Evolutionary conservation across 1,140 invertebrate genomes (phyloP), one percentile per base, ranked within the genome.

Genomic region (Dendrolimus kikuchii): DNA sequence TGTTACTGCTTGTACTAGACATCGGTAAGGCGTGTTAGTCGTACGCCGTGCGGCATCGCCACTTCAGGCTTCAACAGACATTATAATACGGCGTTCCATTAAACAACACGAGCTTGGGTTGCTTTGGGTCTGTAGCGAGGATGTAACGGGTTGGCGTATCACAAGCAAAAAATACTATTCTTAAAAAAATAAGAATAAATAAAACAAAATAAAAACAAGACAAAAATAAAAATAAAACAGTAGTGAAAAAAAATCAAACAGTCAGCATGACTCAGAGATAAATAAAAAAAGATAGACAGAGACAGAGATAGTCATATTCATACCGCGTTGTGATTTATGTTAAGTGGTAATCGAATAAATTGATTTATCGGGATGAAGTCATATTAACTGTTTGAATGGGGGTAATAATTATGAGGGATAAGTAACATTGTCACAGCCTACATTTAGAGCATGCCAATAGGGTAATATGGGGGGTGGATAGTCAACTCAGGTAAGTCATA

Each of bases 81-180:
- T 63, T 57, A 48, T 51, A 47, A 53, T 53, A 68, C 67, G 67
- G 66, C 65, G 51, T 64, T 40, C 59, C 58, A 67, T 62, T 68
- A 23, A n/a, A 23, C 23, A 45, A 69, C 66, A 71, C 62, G 71
- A 76, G 72, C 38, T 45, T 71, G 68, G 71, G 68, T 69, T 69
- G 71, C 68, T 70, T 71, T 71, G 78, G 78, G 72, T 73, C 66
- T 74, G 69, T 81, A 82, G 78, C 77, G 78, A 74, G 81, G 72
- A 69, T 74, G 63, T 71, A 72, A 65, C 76, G 78, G 81, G 81
- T 73, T 79, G 78, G 82, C 82, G 82, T 66, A 58, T 77, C 78
- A 85, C 83, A 86, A 86, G 83, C 83, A 81, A 81, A 81, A 79
- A 79, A 84, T 73, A 83, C 74, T 82, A 83, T 77, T 76, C 69